These are phyloP conservation scores for Eulithis testata DNA, from an alignment of 2,888 invertebrate genomes.

Conservation along the genomic window DNA sequence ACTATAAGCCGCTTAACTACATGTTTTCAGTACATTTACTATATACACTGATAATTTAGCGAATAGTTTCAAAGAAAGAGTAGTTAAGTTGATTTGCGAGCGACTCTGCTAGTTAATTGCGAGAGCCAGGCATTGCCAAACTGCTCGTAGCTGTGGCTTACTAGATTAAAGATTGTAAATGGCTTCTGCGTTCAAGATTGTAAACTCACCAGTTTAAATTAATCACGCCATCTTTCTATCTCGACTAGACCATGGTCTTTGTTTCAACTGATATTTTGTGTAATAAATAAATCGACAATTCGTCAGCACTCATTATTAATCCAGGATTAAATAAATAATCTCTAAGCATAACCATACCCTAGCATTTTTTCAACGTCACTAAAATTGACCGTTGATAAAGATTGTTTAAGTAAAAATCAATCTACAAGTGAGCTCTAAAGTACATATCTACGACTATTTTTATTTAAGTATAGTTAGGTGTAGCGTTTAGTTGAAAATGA, in stretches of 20 bases:
- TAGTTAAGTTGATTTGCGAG: slow-evolving; percentile 47
- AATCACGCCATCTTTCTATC: slow-evolving; percentile 1
- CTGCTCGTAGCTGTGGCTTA: slow-evolving; percentile 28
- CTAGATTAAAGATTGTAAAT: slow-evolving; percentile 29
- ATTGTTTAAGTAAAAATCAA: too few species aligned
- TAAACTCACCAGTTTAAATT: slow-evolving; percentile 3
- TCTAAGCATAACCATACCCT: too few species aligned
- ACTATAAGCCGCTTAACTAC: slow-evolving; percentile 32
- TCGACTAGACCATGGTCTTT: neutral
- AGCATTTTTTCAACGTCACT: too few species aligned
- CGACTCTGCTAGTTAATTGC: slow-evolving; percentile 38
- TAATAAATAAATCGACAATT: too few species aligned
- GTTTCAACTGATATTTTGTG: too few species aligned
- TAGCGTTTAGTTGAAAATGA: too few species aligned
- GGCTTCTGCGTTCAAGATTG: slow-evolving; percentile 27
- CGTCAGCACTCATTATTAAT: too few species aligned
- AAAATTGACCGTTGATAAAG: too few species aligned
- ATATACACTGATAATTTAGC: slow-evolving; percentile 41
- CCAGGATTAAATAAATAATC: too few species aligned
- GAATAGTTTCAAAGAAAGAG: slow-evolving; percentile 42
- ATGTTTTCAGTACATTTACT: slow-evolving; percentile 42
- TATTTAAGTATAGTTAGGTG: too few species aligned
- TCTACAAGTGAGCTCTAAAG: too few species aligned
- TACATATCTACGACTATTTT: too few species aligned
- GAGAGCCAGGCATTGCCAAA: slow-evolving; percentile 37